Evolutionary conservation across 2,888 invertebrate species (phyloP).

Genomic region (Darwinula stevensoni): DNA sequence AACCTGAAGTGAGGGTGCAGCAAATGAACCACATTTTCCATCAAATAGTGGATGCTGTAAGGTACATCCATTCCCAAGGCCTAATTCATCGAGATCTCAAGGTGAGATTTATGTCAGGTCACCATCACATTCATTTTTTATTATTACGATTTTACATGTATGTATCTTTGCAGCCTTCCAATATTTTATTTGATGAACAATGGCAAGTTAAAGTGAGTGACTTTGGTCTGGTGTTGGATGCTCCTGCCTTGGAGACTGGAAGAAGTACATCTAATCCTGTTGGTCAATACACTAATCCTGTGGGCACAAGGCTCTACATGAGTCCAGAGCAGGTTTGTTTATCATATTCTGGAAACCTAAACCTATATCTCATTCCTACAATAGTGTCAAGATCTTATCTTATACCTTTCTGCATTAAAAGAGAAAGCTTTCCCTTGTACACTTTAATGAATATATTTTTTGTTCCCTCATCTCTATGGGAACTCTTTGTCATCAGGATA

Average conservation of each 20-base stretch:
- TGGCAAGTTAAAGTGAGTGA: conserved; percentile 83
- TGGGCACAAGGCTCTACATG: conserved; percentile 87
- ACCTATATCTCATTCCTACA: too few species aligned
- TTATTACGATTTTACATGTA: conserved; percentile 1
- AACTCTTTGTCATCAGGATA: too few species aligned
- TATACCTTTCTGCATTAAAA: too few species aligned
- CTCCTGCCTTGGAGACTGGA: conserved; percentile 7
- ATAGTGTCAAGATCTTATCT: too few species aligned
- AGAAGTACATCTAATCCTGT: conserved; percentile 26
- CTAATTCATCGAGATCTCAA: conserved; percentile 89
- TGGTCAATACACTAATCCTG: conserved; percentile 35
- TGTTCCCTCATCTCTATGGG: too few species aligned
- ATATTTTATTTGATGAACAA: conserved; percentile 73
- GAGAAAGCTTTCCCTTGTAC: too few species aligned
- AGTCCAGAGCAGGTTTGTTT: conserved; percentile 89
- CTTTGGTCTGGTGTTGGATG: conserved; percentile 53
- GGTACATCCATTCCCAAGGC: conserved; percentile 57
- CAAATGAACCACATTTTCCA: conserved; percentile 38
- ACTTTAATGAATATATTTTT: too few species aligned
- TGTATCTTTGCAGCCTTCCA: conserved; percentile 32
- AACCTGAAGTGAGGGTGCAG: conserved; percentile 8
- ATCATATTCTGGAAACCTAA: too few species aligned
- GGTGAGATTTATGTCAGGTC: conserved; percentile 19
- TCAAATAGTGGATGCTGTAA: conserved; percentile 78
- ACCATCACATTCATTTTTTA: not conserved